phyloP scores from a whole-genome alignment of 2,888 invertebrate genomes.

The Dicranocentrus wangi region DNA sequence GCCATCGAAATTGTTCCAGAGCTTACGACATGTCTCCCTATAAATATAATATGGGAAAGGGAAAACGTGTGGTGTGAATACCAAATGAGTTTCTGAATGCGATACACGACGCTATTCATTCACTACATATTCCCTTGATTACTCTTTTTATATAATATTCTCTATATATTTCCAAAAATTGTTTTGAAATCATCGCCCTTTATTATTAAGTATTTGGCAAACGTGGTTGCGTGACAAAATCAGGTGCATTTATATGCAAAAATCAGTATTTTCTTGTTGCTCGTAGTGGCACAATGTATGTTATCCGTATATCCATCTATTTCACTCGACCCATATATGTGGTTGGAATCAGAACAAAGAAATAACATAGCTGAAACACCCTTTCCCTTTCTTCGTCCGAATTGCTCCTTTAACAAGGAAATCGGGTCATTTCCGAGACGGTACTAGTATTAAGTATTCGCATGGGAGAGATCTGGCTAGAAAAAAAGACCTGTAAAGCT shows the following conservation, averaged over 20 bases:
- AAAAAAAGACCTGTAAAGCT: not conserved
- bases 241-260: slow-evolving; percentile 13
- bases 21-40: too few species aligned
- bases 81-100: too few species aligned
- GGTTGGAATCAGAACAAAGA: slow-evolving; percentile 2
- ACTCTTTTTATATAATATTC: too few species aligned
- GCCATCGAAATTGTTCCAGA: not conserved
- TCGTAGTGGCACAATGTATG: not conserved
- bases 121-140: too few species aligned
- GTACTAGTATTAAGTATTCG: slow-evolving; percentile 30
- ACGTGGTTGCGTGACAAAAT: slow-evolving; percentile 36
- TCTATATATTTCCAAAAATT: too few species aligned
- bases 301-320: too few species aligned
- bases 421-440: slow-evolving; percentile 63
- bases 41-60: too few species aligned
- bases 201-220: not conserved
- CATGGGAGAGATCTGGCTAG: not conserved
- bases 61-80: too few species aligned
- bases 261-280: slow-evolving; percentile 46
- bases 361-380: not conserved
- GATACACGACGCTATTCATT: too few species aligned
- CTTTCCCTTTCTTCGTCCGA: not conserved
- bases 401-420: slow-evolving; percentile 38
- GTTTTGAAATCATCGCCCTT: slow-evolving; percentile 60
- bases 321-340: not conserved